Evolutionary conservation across 2,113 vertebrate species (phyloP), one percentile per base, ranked within the genome.

Genomic region (Macaca mulatta): DNA sequence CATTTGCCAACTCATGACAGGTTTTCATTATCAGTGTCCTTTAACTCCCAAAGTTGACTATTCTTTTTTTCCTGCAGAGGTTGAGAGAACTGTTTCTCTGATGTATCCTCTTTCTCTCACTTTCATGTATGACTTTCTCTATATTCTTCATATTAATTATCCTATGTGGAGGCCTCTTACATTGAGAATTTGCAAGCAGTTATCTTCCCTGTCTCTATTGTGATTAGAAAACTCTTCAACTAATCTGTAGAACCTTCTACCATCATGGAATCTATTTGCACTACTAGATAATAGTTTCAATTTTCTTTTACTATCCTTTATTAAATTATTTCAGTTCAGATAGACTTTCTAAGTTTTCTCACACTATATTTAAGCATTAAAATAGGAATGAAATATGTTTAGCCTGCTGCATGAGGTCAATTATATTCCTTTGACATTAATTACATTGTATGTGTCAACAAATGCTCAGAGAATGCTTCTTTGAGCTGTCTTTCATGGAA

Each of bases 371-470:
- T 93, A 93, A 96, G n/a, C 16, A 79, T 40, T 93, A 64, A 89
- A 67, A 57, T 93, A 22, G 23, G 89, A 70, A 78, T 82, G 4
- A 93, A 97, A 88, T 79, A n/a, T 16, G 40, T 78, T 64, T 81
- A 14, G 18, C 50, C 75, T 93, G 38, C 32, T 89, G 10, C 17
- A 25, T 82, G 57, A 59, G 12, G 17, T 82, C 16, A 78, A 14
- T 83, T 92, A 55, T 88, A 78, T 79, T 94, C 38, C 57, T 74
- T 89, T 89, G 89, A 79, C 22, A 69, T 91, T 96, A 86, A 97
- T 86, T 78, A 89, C 22, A 81, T 74, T 94, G 81, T 78, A 13
- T 88, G 32, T 90, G 67, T 91, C 79, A 93, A 83, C 52, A 93
- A 61, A 69, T 59, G 9, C 13, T 79, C 50, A 35, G 16, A 61